Evolutionary conservation across 2,888 invertebrate genomes (phyloP), one percentile per base, ranked within the genome.

Genomic region (Athetis lepigone): DNA sequence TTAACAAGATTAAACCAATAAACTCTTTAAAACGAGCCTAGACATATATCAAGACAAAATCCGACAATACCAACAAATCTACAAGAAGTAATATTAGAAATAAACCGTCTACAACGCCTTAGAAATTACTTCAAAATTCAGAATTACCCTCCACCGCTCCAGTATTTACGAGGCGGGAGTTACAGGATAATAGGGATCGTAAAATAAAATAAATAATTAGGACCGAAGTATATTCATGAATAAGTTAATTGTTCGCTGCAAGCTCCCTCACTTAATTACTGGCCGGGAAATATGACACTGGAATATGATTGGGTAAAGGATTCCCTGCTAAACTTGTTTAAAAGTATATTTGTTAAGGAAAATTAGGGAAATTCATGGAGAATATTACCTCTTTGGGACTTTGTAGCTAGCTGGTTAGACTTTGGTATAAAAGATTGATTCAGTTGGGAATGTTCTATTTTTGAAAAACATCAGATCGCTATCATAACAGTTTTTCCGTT

Each of bases 131-230:
- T 83, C 79, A 83, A 85, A 85, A 86, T 84, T 87, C 81, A 80
- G 80, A 86, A 81, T 82, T 83, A 77, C 85, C 83, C 84, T 81
- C 83, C 76, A 84, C 87, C 85, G 83, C 88, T 88, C 85, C 86
- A 90, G 87, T 91, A 92, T 93, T 93, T 92, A 93, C 89, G 92
- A 89, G 86, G 78, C 79, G 87, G 85, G 88, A 84, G 88, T 88
- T 86, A 88, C 88, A 84, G 88, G 90, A 90, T 93, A 92, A 94
- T 91, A 89, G 92, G 86, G 84, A 82, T 90, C 92, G 89, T 94
- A 93, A 94, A 94, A 92, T 93, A 93, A 93, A 93, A 92, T 93
- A 93, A 93, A 93, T 94, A 93, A 93, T 93, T 93, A 92, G 88
- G 87, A 84, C 85, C 75, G 84, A 79, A 81, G 90, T 84, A 86